Percentiles rank a stretch among this genome's conserved stretches.
Evolutionary conservation across 2,888 invertebrate genomes (phyloP).

Genomic region (Encarsia formosa): DNA sequence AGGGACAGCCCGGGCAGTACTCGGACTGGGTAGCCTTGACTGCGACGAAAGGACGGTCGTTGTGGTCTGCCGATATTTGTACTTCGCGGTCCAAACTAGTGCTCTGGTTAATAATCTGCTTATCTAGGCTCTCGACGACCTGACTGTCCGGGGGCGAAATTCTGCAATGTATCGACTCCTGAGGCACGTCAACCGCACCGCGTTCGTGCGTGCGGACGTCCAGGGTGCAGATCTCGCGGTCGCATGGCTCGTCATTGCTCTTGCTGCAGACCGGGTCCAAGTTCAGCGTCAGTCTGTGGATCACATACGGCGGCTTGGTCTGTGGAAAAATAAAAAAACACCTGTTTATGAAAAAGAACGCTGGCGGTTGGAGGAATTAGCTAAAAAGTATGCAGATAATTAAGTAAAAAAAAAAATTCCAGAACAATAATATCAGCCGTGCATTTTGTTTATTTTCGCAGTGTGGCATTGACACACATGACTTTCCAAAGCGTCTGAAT

Average conservation of each 20-base stretch:
- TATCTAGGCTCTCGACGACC: constrained; percentile 34
- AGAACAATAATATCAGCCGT: neutral
- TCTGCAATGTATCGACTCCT: constrained; percentile 41
- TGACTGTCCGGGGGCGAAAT: constrained; percentile 28
- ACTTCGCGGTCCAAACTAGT: constrained; percentile 41
- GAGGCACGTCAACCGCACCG: constrained; percentile 35
- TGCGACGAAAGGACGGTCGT: constrained; percentile 43
- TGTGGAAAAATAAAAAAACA: constrained; percentile 25
- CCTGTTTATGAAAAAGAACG: no score
- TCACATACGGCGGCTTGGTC: constrained; percentile 37
- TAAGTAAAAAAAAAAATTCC: no score
- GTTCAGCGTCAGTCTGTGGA: constrained; percentile 41
- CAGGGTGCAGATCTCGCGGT: constrained; percentile 41
- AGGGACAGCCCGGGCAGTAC: constrained; percentile 47
- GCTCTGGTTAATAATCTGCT: constrained; percentile 33
- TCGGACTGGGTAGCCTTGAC: constrained; percentile 36
- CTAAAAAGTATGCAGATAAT: no score
- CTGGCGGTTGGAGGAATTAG: no score
- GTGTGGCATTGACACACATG: constrained; percentile 12
- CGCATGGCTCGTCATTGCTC: constrained; percentile 34
- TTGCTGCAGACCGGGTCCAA: constrained; percentile 41
- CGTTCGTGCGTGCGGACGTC: constrained; percentile 38
- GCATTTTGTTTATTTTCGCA: neutral
- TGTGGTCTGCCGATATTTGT: constrained; percentile 38
- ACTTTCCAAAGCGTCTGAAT: constrained; percentile 14